Base-by-base conservation (phyloP, 2,888 invertebrate genomes). In the Cremastobaeus sp. region DNA sequence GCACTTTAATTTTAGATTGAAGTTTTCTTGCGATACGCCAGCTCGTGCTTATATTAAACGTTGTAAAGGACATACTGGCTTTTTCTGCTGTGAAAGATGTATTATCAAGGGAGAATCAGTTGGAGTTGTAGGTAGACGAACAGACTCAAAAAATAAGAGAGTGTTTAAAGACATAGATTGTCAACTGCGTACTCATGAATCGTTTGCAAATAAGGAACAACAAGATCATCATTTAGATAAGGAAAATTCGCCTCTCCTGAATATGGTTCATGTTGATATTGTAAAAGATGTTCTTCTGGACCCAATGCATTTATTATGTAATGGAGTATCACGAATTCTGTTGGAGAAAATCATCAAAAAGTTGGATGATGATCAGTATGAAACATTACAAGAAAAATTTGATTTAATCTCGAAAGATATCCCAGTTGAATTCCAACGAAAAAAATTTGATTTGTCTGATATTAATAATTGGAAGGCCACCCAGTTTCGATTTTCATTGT, bases 11-110 rank as follows among this genome's bases (percentile, higher is more conserved):
- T 55, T 74, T 15, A 28, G 35, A n/a, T n/a, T n/a, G n/a, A n/a
- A n/a, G n/a, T 15, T 74, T 14, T 45, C 57, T 1, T 45, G 64
- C 6, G 72, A 77, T 39, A 50, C 65, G 9, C 70, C 73, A n/a
- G 78, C 74, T 11, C 32, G 74, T 21, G 17, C 70, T 4, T 77
- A 50, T 41, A 35, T 76, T 3, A 76, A 77, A 47, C 54, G 50
- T 12, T 59, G 48, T 39, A 76, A 77, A 45, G 59, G 59, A 6
- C 62, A 65, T 9, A 37, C 18, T 2, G 60, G 57, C 2, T 77
- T 73, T 57, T 50, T 37, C 34, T 66, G 18, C 0, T 76, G 76
- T 20, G 74, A 74, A 41, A 52, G 68, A 4, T 74, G 76, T 17
- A 25, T 12, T 28, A 47, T 52, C 20, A 43, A 48, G 48, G 74